A percentile compares a stretch with the other conserved stretches of the same genome.
Evolutionary conservation across 2,888 invertebrate genomes (phyloP).

Genomic region (Apodemia mormo): DNA sequence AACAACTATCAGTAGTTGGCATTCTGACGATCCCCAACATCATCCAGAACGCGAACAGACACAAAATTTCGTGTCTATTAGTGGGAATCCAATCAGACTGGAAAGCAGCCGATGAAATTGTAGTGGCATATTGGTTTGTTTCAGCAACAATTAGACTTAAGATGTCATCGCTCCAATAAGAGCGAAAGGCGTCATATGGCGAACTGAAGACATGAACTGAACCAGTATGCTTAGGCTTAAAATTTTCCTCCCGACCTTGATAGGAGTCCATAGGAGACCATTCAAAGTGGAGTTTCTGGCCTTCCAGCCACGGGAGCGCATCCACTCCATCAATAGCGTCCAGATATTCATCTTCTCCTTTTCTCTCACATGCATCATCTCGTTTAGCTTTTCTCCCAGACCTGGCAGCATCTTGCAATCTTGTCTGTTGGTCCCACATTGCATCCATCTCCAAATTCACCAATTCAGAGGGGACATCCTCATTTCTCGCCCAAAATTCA

Average conservation of each 20-base stretch:
- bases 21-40: slow-evolving; percentile 4
- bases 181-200: slow-evolving; percentile 29
- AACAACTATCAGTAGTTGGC: slow-evolving; percentile 29
- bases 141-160: slow-evolving; percentile 24
- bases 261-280: no score
- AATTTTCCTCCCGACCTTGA: no score
- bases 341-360: no score
- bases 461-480: slow-evolving; percentile 12
- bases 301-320: no score
- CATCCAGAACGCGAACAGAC: slow-evolving; percentile 27
- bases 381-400: no score
- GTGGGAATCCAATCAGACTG: slow-evolving; percentile 11
- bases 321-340: no score
- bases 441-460: slow-evolving; percentile 18
- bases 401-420: no score
- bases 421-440: background rate
- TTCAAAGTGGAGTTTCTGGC: no score
- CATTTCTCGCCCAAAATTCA: slow-evolving; percentile 1
- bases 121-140: slow-evolving; percentile 28
- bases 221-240: no score
- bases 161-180: slow-evolving; percentile 6
- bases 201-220: no score
- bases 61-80: slow-evolving; percentile 22
- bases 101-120: slow-evolving; percentile 10
- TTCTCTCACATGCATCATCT: no score